These are phyloP conservation scores for Thamnophis elegans DNA, from an alignment of 2,797 vertebrate genomes.

Conservation along the genomic window DNA sequence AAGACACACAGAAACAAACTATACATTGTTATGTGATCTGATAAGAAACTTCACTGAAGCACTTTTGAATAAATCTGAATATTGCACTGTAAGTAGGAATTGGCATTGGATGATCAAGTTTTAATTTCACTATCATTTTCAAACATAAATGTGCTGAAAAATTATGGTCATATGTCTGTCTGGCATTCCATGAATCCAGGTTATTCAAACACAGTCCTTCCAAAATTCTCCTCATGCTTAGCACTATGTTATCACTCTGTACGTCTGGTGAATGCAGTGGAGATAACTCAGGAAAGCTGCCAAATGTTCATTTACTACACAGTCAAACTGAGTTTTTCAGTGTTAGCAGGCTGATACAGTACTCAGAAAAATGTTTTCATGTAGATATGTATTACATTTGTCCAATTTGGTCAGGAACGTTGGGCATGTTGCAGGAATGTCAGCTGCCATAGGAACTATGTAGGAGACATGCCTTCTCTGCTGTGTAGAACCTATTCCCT, in stretches of 20 bases:
- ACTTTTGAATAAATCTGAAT: not conserved
- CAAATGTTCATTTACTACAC: not conserved
- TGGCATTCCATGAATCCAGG: no score
- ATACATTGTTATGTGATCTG: not conserved
- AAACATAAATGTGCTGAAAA: not conserved
- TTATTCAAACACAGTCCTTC: rapidly evolving
- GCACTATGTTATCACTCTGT: not conserved
- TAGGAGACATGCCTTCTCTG: not conserved
- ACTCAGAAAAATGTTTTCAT: not conserved
- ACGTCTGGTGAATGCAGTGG: not conserved
- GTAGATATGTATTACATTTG: not conserved
- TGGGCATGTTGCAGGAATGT: not conserved
- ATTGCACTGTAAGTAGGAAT: not conserved
- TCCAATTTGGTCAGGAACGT: not conserved
- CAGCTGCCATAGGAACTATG: not conserved
- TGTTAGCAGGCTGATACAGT: not conserved
- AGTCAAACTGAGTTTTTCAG: not conserved
- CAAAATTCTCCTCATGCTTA: not conserved
- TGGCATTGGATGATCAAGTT: not conserved
- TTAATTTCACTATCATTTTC: not conserved
- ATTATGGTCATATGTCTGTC: not conserved
- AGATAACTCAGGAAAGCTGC: not conserved
- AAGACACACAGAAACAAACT: not conserved
- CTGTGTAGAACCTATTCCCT: not conserved
- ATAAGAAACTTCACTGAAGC: not conserved